phyloP scores from a whole-genome alignment of 2,797 vertebrate genomes.

The Rhincodon typus region DNA sequence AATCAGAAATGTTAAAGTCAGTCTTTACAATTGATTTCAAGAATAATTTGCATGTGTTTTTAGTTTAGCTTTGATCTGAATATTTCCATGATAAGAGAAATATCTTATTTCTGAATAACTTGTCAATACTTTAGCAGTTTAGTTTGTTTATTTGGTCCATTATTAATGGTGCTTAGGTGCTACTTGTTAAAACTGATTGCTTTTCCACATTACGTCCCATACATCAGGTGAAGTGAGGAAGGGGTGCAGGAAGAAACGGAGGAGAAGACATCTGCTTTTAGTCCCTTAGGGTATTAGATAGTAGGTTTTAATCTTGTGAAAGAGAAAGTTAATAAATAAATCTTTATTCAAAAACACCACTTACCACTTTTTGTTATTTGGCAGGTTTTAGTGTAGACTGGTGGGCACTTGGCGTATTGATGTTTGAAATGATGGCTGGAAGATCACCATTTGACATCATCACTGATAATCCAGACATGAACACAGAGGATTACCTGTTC shows the following conservation, averaged over 20 bases:
- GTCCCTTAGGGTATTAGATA: not conserved
- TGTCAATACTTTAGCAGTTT: not conserved
- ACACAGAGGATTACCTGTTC: slow-evolving; percentile 98
- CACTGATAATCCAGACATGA: slow-evolving; percentile 99
- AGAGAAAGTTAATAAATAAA: not conserved
- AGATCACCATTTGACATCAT: slow-evolving; percentile 96
- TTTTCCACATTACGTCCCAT: not conserved
- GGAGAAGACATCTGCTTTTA: not conserved
- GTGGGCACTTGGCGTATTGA: slow-evolving; percentile 95
- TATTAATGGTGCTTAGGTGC: not conserved
- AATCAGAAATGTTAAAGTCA: slow-evolving; percentile 5
- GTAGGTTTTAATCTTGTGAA: not conserved
- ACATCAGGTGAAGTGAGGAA: not conserved
- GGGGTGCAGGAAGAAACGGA: not conserved
- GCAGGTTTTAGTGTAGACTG: slow-evolving; percentile 96
- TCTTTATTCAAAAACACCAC: not conserved
- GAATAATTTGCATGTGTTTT: not conserved
- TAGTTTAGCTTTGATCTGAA: not conserved
- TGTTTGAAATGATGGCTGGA: slow-evolving; percentile 99
- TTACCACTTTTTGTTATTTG: not conserved
- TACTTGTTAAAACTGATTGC: not conserved
- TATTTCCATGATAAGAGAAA: not conserved
- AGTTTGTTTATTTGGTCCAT: not conserved
- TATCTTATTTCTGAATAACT: no score
- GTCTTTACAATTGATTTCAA: not conserved